Conservation (phyloP, 2,888 invertebrate species). For the Phytoseiulus persimilis region DNA sequence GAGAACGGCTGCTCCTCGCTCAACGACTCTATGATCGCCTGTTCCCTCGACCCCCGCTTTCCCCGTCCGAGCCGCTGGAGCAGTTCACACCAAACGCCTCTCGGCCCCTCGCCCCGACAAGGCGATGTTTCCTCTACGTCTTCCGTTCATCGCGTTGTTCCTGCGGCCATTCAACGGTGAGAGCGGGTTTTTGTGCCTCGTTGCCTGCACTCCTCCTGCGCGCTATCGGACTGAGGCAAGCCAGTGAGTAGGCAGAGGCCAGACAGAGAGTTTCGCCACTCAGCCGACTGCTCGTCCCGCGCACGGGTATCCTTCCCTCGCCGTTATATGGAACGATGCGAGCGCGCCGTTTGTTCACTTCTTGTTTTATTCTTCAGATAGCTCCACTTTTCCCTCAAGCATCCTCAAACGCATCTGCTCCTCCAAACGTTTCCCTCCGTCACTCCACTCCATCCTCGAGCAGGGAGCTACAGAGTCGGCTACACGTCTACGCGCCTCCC, state of each 20-base stretch:
- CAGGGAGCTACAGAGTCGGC: neutral
- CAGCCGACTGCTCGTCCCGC: neutral
- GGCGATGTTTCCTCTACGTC: neutral
- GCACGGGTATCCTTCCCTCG: neutral
- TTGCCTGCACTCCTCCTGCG: neutral
- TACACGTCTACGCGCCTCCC: neutral
- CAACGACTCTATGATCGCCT: neutral
- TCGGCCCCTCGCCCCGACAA: neutral
- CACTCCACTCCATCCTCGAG: neutral
- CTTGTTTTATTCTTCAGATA: neutral
- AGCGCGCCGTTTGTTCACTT: neutral
- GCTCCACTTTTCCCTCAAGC: neutral
- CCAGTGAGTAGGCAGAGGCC: neutral
- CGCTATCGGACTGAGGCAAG: neutral
- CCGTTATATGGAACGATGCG: slow-evolving; percentile 5
- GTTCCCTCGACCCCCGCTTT: neutral
- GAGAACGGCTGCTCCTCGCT: neutral
- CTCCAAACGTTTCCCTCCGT: neutral
- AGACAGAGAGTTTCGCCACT: neutral
- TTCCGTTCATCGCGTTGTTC: neutral
- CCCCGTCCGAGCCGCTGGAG: neutral
- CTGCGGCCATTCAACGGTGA: neutral
- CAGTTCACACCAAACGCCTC: neutral
- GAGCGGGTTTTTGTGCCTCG: neutral
- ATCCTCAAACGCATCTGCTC: neutral